These are phyloP conservation scores for Hippocampus kuda DNA, from an alignment of 2,797 vertebrate species.

Conservation along the genomic window DNA sequence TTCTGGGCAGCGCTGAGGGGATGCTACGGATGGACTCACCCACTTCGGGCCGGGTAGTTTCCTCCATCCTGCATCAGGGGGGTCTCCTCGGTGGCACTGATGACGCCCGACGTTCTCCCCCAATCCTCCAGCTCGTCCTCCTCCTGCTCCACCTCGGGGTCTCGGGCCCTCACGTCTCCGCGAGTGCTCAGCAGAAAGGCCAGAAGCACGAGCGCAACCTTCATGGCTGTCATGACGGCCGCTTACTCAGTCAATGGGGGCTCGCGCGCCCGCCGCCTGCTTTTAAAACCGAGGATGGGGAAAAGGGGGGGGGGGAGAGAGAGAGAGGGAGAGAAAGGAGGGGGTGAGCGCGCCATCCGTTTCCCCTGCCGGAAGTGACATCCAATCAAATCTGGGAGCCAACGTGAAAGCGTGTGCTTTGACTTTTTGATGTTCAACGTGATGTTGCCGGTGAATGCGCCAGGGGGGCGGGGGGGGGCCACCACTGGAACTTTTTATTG, in stretches of 20 bases:
- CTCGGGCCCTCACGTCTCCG: constrained; percentile 58
- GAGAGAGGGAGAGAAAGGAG: constrained; percentile 5
- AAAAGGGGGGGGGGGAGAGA: background rate
- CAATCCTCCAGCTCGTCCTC: constrained; percentile 29
- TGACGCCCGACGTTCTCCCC: constrained; percentile 3
- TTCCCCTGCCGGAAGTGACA: constrained; percentile 1
- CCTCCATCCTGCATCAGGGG: constrained; percentile 19
- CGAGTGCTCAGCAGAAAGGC: constrained; percentile 52
- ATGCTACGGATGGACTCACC: constrained; percentile 50
- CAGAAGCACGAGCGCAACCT: constrained; percentile 50
- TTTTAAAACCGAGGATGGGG: constrained; percentile 41
- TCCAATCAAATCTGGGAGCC: background rate
- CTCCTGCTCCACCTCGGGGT: constrained; percentile 54
- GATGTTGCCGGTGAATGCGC: too few relatives aligned
- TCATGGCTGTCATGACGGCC: constrained; percentile 40
- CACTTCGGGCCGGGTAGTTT: constrained; percentile 24
- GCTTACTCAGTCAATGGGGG: constrained; percentile 6
- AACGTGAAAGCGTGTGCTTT: background rate
- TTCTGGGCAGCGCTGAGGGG: background rate
- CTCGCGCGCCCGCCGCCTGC: constrained; percentile 25
- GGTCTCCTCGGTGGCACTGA: constrained; percentile 9
- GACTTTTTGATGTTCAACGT: background rate
- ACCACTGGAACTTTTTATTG: too few relatives aligned
- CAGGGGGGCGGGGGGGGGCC: too few relatives aligned
- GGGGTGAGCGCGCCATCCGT: background rate